Evolutionary conservation across 53 echinoderm and acorn worm species (phyloP).

Genomic region (Crossaster papposus): DNA sequence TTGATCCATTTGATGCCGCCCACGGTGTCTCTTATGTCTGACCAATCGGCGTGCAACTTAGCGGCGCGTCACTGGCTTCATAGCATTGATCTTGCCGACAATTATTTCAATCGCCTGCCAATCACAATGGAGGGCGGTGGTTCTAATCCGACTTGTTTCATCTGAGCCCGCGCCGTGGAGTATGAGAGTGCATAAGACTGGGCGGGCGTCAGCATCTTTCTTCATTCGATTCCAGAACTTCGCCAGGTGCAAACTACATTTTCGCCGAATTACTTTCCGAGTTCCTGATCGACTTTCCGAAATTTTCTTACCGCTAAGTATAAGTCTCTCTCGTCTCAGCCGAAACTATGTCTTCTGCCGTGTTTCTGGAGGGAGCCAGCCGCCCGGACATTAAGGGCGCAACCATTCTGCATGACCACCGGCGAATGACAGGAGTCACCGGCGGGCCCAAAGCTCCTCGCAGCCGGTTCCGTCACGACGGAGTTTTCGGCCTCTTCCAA

Average conservation of each 20-base stretch:
- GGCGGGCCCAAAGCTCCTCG: neutral
- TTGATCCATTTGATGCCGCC: constrained; percentile 6
- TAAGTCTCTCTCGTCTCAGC: neutral
- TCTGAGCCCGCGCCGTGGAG: neutral
- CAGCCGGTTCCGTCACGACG: constrained; percentile 18
- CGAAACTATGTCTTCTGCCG: constrained; percentile 29
- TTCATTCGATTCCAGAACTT: neutral
- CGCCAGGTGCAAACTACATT: neutral
- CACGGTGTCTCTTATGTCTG: neutral
- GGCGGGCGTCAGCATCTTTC: neutral
- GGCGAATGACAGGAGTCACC: neutral
- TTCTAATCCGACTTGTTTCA: constrained; percentile 4
- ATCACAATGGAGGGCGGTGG: constrained; percentile 8
- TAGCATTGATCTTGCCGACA: constrained; percentile 10
- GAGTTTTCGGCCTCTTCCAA: constrained; percentile 27
- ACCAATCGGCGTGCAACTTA: neutral
- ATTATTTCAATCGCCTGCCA: neutral
- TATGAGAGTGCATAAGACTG: neutral
- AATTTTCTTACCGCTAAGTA: neutral
- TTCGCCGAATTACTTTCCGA: neutral
- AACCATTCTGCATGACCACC: neutral
- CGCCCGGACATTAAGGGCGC: neutral
- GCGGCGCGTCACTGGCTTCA: neutral
- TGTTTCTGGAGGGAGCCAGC: constrained; percentile 8
- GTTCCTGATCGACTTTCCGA: neutral